Evolutionary conservation across 2,113 vertebrate genomes (phyloP), one percentile per base, ranked within the genome.

Genomic region (Pica pica): DNA sequence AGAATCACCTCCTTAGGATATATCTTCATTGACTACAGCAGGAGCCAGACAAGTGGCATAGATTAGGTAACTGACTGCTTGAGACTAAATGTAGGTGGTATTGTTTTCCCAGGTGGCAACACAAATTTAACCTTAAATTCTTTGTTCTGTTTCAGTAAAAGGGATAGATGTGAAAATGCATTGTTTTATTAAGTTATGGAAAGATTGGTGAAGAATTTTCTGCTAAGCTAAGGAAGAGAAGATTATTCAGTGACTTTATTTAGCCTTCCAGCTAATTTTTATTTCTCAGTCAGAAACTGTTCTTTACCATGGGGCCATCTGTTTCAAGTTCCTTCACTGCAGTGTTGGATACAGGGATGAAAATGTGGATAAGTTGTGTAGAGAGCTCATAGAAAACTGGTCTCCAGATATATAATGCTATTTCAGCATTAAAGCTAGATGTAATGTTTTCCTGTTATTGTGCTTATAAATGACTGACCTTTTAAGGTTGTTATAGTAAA

Each of bases 241-340:
- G 33, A 57, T 77, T 49, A 39, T 61, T 91, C 75, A 50, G 30
- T 65, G 35, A 55, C 82, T 93, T 91, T 76, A 57, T 85, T 91
- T 70, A 94, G 42, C 31, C 39, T 86, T 90, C 64, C 68, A 81
- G 47, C n/a, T 92, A 53, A 81, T 83, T 92, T 83, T 83, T 96
- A 52, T 91, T 93, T 94, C 83, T 92, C 60, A 77, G 71, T 95
- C 75, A 94, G 85, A 90, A 88, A 31, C 79, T 17, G 7, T 85
- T 96, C 76, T 89, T 94, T 89, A 60, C 83, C 68, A 53, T 1
- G 2, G 26, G 41, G 16, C 85, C 80, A 94, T 93, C 90, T 96
- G 83, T 87, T 95, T 94, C 88, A 65, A 68, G 89, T 83, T 90
- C 28, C 33, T 83, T 74, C 60, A n/a, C 61, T 86, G 56, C 59